These are phyloP conservation scores for Rhopalosiphum padi DNA, from an alignment of 1,140 invertebrate species.

Conservation along the genomic window DNA sequence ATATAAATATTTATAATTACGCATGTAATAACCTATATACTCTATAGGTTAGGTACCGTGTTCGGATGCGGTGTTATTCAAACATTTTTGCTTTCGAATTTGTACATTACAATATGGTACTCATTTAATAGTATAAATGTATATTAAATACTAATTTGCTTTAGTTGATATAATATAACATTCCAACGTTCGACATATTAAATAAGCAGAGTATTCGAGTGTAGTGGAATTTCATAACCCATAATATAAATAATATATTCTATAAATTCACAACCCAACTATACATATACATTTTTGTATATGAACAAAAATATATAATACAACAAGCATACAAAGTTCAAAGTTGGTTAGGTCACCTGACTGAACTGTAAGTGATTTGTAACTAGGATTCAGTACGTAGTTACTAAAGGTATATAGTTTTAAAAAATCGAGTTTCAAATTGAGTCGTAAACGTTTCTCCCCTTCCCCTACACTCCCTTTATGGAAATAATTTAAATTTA, in stretches of 20 bases:
- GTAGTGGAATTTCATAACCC: background rate
- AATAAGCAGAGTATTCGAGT: background rate
- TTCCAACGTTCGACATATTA: background rate
- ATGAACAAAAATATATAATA: too few species aligned
- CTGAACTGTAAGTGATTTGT: background rate
- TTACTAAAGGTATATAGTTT: rapidly evolving
- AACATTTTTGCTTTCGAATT: background rate
- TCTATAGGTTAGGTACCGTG: background rate
- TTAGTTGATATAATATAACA: background rate
- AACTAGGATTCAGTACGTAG: background rate
- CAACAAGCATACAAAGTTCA: too few species aligned
- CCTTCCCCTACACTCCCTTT: too few species aligned
- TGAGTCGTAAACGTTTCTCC: background rate
- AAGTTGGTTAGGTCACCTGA: too few species aligned
- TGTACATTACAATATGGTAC: background rate
- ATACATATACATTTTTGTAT: too few species aligned
- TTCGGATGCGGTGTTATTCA: background rate
- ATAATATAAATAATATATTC: too few species aligned
- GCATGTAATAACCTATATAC: too few species aligned
- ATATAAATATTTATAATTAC: too few species aligned
- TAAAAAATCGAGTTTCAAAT: background rate
- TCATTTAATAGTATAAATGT: background rate
- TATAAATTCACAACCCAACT: background rate
- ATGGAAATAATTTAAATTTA: too few species aligned
- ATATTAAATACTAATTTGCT: background rate